phyloP scores from a whole-genome alignment of 2,888 invertebrate species.

The Cyrtodaria siliqua region DNA sequence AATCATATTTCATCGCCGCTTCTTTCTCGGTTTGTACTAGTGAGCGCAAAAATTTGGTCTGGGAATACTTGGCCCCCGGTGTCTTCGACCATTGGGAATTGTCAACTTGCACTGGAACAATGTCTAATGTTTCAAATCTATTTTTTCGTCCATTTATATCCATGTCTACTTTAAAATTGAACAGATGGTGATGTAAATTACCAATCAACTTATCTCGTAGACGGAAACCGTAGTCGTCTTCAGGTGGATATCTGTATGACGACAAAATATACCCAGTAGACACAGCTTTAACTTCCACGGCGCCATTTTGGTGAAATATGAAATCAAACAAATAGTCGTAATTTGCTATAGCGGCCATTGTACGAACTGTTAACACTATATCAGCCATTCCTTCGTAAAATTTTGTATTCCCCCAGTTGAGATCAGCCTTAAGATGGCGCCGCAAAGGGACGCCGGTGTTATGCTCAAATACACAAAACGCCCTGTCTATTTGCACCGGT shows the following conservation, averaged over 20 bases:
- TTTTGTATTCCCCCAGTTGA: slow-evolving; percentile 18
- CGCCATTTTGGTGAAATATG: slow-evolving; percentile 80
- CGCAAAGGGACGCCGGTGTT: slow-evolving; percentile 77
- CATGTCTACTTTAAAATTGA: slow-evolving; percentile 76
- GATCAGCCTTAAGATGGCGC: slow-evolving; percentile 67
- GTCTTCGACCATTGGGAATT: slow-evolving; percentile 55
- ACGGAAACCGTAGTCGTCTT: slow-evolving; percentile 70
- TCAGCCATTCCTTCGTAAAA: slow-evolving; percentile 78
- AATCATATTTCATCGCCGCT: slow-evolving; percentile 77
- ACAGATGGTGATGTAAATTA: slow-evolving; percentile 79
- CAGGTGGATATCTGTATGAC: slow-evolving; percentile 51
- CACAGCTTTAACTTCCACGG: slow-evolving; percentile 68
- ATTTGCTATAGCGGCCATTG: slow-evolving; percentile 73
- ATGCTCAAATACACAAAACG: slow-evolving; percentile 81
- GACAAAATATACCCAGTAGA: slow-evolving; percentile 80
- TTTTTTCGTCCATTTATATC: slow-evolving; percentile 78
- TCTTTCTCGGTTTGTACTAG: slow-evolving; percentile 70
- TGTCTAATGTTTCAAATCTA: slow-evolving; percentile 78
- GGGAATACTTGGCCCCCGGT: slow-evolving; percentile 51
- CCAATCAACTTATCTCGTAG: slow-evolving; percentile 70
- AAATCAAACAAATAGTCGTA: slow-evolving; percentile 82
- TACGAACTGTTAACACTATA: slow-evolving; percentile 71
- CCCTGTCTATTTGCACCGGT: slow-evolving; percentile 41
- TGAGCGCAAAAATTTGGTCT: slow-evolving; percentile 59
- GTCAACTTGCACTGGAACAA: slow-evolving; percentile 57